Evolutionary conservation across 2,797 vertebrate genomes (phyloP), one percentile per base, ranked within the genome.

Genomic region (Sebastes reedi): DNA sequence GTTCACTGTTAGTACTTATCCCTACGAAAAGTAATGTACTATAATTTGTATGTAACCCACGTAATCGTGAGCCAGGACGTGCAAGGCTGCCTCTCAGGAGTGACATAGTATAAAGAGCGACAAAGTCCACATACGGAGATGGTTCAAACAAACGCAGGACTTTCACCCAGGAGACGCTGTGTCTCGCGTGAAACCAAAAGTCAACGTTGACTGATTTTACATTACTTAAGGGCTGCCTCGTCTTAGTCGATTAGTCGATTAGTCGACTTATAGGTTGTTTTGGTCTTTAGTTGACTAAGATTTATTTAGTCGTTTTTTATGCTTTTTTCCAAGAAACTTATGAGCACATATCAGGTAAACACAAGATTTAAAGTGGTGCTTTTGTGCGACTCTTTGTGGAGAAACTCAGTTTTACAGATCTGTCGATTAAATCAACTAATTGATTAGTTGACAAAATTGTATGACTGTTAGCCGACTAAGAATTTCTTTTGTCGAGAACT

Each of bases 401-500:
- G 36, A 39, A 39, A 14, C 36, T 39, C 36, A 0, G 5, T 42
- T 39, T 39, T 39, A 39, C 39, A 39, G 1, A 39, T 39, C 39
- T 39, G 39, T 39, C 1, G 1, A 39, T 39, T 39, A 1, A 39
- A 39, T 39, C 39, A 39, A 39, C 39, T 39, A 39, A 39, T 39
- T 24, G 2, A 24, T 24, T 24, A 24, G 24, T 24, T 24, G 24
- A 24, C 39, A 42, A 42, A 42, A 42, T 42, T 1, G 14, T 0
- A 42, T 0, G 1, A 42, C 39, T 42, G 39, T 42, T 7, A 39
- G 39, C 0, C 39, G 0, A 42, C 39, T 16, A 42, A 42, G 39
- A 42, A 42, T 1, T 42, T 42, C 39, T 42, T 42, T 42, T 1
- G 2, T 42, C 0, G 39, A 42, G 13, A 1, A 39, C 36, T 3